Evolutionary conservation across 1,140 invertebrate genomes (phyloP), one percentile per base, ranked within the genome.

Genomic region (Atopsyche davidsoni): DNA sequence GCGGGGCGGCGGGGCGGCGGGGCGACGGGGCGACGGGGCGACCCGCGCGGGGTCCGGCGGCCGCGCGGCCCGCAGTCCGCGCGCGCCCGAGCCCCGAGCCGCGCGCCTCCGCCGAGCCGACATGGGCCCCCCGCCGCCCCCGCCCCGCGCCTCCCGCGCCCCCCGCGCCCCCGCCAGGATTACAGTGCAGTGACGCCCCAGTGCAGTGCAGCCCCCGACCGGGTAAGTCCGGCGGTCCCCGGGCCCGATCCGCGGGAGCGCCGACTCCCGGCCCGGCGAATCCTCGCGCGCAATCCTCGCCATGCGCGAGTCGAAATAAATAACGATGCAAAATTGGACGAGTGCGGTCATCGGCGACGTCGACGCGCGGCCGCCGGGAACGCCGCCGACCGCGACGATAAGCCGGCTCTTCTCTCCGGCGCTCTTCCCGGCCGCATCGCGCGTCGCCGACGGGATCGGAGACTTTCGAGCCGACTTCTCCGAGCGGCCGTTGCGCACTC

Each of bases 21-120:
- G 57, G 55, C n/a, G n/a, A 63, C 68, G 67, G 66, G 65, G 65
- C 38, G 35, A 45, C 67, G 66, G 63, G 63, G 62, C 55, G 46
- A 57, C 43, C 19, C 47, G 57, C 66, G 67, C 68, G 66, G 66
- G 66, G 65, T 67, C 67, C 68, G 67, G n/a, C n/a, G n/a, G n/a
- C 31, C 4, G 48, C 35, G 52, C 46, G 41, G 46, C 40, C 17
- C 38, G 40, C 44, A 24, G 36, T 38, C 31, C 50, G 58, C 51
- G 55, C 50, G 50, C 48, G 46, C 47, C 46, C 51, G 51, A 46
- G 46, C 46, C 46, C 44, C 47, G 56, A 44, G 46, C 45, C 52
- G 52, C 44, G 51, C 56, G 47, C 48, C 35, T 40, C 52, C n/a
- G n/a, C 31, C 43, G 40, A 19, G 21, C 39, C 13, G 39, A 6